Evolutionary conservation across 2,888 invertebrate species (phyloP).

Genomic region (Melipona beecheii): DNA sequence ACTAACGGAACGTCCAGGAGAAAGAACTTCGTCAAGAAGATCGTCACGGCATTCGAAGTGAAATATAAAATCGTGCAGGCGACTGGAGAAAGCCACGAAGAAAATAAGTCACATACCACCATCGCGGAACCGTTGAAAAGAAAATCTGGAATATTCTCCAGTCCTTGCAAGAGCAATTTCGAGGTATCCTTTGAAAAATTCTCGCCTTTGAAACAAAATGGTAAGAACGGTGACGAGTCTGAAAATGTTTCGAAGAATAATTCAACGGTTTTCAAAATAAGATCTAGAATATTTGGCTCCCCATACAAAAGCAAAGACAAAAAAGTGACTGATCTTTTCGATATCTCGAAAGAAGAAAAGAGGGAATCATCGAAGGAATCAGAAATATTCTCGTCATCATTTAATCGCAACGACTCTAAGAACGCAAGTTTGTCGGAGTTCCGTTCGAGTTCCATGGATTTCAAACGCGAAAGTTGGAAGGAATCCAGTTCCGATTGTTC

Average conservation of each 20-base stretch:
- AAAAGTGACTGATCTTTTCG: too few relatives aligned
- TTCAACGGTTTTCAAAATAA: neutral
- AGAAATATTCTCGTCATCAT: neutral
- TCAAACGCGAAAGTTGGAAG: neutral
- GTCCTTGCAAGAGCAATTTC: neutral
- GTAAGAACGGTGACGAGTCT: neutral
- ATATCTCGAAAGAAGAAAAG: neutral
- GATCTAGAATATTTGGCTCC: too few relatives aligned
- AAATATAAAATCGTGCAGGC: constrained; percentile 63
- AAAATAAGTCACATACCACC: rapidly evolving
- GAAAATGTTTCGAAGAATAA: neutral
- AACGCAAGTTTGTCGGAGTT: neutral
- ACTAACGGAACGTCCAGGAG: constrained; percentile 30
- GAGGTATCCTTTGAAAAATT: neutral
- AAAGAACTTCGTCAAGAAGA: constrained; percentile 74
- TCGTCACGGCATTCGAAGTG: constrained; percentile 76
- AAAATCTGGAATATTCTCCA: neutral
- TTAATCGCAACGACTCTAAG: neutral
- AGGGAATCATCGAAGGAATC: neutral
- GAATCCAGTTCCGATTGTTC: constrained; percentile 4
- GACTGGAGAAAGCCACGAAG: neutral
- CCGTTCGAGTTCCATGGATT: constrained; percentile 15
- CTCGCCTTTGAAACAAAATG: neutral
- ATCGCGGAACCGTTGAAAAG: neutral
- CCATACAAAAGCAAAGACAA: too few relatives aligned